Evolutionary conservation across 2,113 vertebrate species (phyloP).

Genomic region (Zosterops borbonicus): DNA sequence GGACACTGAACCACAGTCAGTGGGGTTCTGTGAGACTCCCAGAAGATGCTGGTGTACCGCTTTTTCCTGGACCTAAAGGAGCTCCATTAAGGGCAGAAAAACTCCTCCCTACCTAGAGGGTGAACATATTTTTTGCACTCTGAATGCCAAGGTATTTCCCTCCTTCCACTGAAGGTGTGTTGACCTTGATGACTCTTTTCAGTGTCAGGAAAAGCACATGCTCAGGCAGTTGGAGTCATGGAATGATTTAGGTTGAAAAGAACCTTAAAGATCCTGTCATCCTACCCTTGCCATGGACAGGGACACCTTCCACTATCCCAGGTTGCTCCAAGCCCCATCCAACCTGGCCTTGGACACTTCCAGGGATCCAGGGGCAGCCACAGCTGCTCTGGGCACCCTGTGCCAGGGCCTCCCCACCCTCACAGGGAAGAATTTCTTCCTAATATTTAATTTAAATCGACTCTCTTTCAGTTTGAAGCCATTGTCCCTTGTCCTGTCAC

Average conservation of each 20-base stretch:
- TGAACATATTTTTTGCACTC: neutral
- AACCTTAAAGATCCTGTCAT: neutral
- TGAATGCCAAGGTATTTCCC: neutral
- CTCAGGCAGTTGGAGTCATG: neutral
- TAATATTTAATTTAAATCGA: neutral
- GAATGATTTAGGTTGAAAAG: neutral
- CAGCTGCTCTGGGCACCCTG: neutral
- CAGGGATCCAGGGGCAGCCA: neutral
- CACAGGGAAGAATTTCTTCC: neutral
- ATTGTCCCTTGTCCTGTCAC: neutral
- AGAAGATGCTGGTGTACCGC: neutral
- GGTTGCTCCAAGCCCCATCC: fast-evolving
- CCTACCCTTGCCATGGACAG: neutral
- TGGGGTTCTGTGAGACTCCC: neutral
- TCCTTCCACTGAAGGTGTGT: neutral
- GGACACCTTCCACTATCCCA: neutral
- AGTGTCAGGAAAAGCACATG: neutral
- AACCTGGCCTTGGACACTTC: fast-evolving
- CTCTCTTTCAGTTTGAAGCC: neutral
- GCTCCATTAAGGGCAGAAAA: neutral
- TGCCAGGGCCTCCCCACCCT: fast-evolving
- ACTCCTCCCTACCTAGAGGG: neutral
- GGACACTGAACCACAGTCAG: neutral
- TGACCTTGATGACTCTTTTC: neutral
- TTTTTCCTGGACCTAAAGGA: neutral